A percentile compares a stretch with the other conserved stretches of the same genome.
These are phyloP conservation scores for Oreocharis arfaki DNA, from an alignment of 2,113 vertebrate species.

Conservation along the genomic window DNA sequence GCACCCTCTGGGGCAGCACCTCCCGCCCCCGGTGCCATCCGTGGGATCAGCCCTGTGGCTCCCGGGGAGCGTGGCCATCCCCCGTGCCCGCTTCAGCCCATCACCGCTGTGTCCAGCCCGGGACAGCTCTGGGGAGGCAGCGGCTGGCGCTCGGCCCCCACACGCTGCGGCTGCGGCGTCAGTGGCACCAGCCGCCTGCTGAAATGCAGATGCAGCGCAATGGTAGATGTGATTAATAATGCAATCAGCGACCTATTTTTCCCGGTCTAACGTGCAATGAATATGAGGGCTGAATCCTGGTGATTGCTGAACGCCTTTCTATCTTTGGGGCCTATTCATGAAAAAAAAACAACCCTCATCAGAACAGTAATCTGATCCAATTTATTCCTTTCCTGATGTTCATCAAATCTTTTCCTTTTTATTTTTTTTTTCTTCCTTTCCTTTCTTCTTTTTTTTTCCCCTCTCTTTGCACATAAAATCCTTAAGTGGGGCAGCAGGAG, in stretches of 20 bases:
- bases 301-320: conserved; percentile 60
- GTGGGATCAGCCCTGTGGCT: rapidly evolving
- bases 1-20: background rate
- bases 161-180: background rate
- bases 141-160: rapidly evolving
- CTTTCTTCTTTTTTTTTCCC: background rate
- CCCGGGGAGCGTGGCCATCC: rapidly evolving
- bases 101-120: rapidly evolving
- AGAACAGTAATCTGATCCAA: conserved; percentile 60
- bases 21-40: rapidly evolving
- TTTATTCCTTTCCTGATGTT: conserved; percentile 61
- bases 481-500: conserved; percentile 24
- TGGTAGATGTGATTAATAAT: conserved; percentile 59
- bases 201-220: conserved; percentile 33
- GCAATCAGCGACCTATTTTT: conserved; percentile 68
- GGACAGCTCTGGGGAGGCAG: background rate
- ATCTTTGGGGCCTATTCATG: conserved; percentile 64
- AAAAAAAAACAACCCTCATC: conserved; percentile 33
- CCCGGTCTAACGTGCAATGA: conserved; percentile 41
- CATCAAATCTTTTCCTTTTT: conserved; percentile 61
- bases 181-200: background rate
- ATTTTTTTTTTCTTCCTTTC: background rate
- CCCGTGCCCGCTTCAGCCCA: rapidly evolving
- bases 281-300: conserved; percentile 58
- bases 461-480: conserved; percentile 12